phyloP scores from a whole-genome alignment of 2,888 invertebrate species.

The Agonopterix subpropinquella region DNA sequence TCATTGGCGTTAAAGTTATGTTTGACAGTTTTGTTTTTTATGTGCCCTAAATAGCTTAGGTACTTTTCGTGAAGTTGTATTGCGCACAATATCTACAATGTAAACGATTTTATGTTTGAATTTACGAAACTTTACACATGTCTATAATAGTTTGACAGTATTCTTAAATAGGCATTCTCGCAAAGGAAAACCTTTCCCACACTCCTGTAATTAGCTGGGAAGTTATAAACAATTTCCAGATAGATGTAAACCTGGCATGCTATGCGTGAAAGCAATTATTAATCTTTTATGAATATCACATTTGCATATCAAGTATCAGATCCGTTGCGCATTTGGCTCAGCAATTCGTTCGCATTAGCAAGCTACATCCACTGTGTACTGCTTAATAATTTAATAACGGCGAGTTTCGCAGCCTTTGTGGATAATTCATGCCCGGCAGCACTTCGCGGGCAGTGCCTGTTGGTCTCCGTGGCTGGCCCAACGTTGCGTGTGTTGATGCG shows the following conservation, averaged over 20 bases:
- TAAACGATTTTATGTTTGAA: too few species aligned
- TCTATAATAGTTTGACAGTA: too few species aligned
- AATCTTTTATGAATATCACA: background rate
- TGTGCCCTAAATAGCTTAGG: background rate
- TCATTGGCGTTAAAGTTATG: conserved; percentile 7
- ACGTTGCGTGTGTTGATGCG: conserved; percentile 43
- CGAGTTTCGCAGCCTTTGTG: conserved; percentile 43
- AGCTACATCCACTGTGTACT: conserved; percentile 18
- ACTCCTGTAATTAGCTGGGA: too few species aligned
- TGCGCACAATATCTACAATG: too few species aligned
- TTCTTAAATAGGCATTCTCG: too few species aligned
- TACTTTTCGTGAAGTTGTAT: background rate
- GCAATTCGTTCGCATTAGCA: background rate
- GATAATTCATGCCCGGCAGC: conserved; percentile 50
- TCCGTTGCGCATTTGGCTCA: conserved; percentile 6
- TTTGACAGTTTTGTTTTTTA: conserved; percentile 2
- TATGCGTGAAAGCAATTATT: background rate
- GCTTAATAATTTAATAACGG: conserved; percentile 59
- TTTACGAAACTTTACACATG: too few species aligned
- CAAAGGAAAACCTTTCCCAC: too few species aligned
- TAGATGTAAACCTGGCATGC: too few species aligned
- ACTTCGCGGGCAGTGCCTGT: conserved; percentile 18
- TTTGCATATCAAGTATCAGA: background rate
- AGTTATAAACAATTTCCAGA: too few species aligned
- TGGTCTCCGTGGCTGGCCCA: conserved; percentile 26